Evolutionary conservation across 2,113 vertebrate species (phyloP).

Genomic region (mouse (Mus musculus)): DNA sequence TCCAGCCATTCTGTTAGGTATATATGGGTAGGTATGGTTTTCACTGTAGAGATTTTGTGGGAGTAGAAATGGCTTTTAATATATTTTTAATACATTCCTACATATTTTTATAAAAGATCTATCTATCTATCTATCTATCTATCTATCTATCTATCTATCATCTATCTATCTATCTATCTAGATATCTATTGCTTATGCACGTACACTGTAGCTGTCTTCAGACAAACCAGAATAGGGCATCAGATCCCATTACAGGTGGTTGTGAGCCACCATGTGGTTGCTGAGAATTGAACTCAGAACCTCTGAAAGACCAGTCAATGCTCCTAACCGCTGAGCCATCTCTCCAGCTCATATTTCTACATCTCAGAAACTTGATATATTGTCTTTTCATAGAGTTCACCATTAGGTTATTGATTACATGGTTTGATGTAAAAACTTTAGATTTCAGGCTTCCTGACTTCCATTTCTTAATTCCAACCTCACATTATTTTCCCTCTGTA

Average conservation of each 20-base stretch:
- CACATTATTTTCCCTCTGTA: background rate
- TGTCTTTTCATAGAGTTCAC: background rate
- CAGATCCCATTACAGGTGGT: too few relatives aligned
- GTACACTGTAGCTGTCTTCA: too few relatives aligned
- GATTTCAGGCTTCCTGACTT: conserved; percentile 37
- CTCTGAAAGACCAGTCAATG: too few relatives aligned
- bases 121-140: too few relatives aligned
- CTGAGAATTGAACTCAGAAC: too few relatives aligned
- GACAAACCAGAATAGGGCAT: too few relatives aligned
- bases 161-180: too few relatives aligned
- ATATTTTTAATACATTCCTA: background rate
- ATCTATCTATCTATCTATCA: too few relatives aligned
- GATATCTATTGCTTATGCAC: too few relatives aligned
- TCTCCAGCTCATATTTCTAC: too few relatives aligned
- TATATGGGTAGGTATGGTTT: background rate
- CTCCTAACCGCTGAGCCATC: too few relatives aligned
- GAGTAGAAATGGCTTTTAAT: background rate
- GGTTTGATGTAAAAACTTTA: conserved; percentile 31
- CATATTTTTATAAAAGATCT: background rate
- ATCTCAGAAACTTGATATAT: background rate
- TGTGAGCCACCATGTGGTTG: too few relatives aligned
- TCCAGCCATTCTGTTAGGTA: background rate
- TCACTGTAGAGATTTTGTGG: background rate
- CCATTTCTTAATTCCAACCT: conserved; percentile 13
- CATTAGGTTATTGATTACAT: background rate